These are phyloP conservation scores for Champsocephalus esox DNA, from an alignment of 2,797 vertebrate species.

Conservation along the genomic window DNA sequence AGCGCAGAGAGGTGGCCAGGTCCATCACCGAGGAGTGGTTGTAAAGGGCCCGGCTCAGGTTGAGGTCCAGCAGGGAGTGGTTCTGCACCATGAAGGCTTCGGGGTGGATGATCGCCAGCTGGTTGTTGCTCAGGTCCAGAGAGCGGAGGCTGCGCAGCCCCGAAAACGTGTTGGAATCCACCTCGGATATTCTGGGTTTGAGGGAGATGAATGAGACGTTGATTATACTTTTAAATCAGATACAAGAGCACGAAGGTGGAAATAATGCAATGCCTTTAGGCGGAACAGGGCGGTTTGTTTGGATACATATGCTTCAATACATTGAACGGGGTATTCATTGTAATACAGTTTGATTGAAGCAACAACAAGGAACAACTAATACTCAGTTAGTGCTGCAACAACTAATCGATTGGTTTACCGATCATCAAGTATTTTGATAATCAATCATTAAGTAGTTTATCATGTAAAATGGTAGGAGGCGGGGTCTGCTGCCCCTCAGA, in stretches of 20 bases:
- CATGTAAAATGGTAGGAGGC: too few species aligned
- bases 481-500: too few species aligned
- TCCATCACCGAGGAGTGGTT: constrained; percentile 78
- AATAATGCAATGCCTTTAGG: not conserved
- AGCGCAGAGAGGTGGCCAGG: constrained; percentile 76
- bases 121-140: constrained; percentile 87
- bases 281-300: not conserved
- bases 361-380: not conserved
- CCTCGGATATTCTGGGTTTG: constrained; percentile 76
- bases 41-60: constrained; percentile 85
- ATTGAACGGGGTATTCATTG: not conserved
- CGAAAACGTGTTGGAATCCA: constrained; percentile 82
- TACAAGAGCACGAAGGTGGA: not conserved
- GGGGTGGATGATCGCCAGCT: constrained; percentile 81
- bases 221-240: constrained; percentile 14
- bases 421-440: too few species aligned
- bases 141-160: constrained; percentile 80
- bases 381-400: not conserved
- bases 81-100: constrained; percentile 80
- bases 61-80: constrained; percentile 83
- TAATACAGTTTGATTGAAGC: not conserved
- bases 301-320: not conserved
- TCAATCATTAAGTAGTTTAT: too few species aligned
- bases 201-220: constrained; percentile 22
- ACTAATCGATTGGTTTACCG: too few species aligned